Evolutionary conservation across 92 coral and sea anemone genomes (phyloP).

Genomic region (Porites divaricata): DNA sequence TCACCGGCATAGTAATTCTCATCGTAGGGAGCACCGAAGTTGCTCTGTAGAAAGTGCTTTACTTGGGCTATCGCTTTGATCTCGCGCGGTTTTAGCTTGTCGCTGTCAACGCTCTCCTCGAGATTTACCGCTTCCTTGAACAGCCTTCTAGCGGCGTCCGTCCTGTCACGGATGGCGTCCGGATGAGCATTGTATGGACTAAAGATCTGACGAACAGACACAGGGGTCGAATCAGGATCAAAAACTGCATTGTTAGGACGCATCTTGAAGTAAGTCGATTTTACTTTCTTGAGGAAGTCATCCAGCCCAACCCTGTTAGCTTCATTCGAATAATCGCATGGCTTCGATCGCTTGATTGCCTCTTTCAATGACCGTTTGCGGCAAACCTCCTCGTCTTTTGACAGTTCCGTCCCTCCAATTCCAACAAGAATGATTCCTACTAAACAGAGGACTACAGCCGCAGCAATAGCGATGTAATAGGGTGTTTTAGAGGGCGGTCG

Average conservation of each 20-base stretch:
- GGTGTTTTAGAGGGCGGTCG: conserved; percentile 17
- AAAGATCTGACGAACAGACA: conserved; percentile 54
- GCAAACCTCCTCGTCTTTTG: not conserved
- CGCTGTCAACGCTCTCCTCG: conserved; percentile 25
- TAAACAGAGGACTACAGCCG: conserved; percentile 57
- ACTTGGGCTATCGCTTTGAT: conserved; percentile 84
- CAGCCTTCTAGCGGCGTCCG: conserved; percentile 69
- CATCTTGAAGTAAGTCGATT: conserved; percentile 72
- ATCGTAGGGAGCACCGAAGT: conserved; percentile 95
- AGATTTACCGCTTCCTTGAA: conserved; percentile 53
- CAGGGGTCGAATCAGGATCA: conserved; percentile 75
- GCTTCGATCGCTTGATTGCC: conserved; percentile 26
- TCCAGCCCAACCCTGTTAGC: conserved; percentile 76
- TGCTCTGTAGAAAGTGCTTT: conserved; percentile 86
- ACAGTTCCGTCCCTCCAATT: conserved; percentile 46
- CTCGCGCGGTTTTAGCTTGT: conserved; percentile 84
- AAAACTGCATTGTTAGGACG: conserved; percentile 78
- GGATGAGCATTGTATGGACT: conserved; percentile 97
- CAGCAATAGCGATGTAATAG: conserved; percentile 42
- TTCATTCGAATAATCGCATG: conserved; percentile 67
- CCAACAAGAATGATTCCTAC: conserved; percentile 78
- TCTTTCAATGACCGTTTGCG: not conserved
- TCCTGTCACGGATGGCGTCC: conserved; percentile 74
- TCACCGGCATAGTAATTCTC: conserved; percentile 98
- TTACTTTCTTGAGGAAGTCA: conserved; percentile 70